Evolutionary conservation across 1,140 invertebrate genomes (phyloP).

Genomic region (Littorina saxatilis): DNA sequence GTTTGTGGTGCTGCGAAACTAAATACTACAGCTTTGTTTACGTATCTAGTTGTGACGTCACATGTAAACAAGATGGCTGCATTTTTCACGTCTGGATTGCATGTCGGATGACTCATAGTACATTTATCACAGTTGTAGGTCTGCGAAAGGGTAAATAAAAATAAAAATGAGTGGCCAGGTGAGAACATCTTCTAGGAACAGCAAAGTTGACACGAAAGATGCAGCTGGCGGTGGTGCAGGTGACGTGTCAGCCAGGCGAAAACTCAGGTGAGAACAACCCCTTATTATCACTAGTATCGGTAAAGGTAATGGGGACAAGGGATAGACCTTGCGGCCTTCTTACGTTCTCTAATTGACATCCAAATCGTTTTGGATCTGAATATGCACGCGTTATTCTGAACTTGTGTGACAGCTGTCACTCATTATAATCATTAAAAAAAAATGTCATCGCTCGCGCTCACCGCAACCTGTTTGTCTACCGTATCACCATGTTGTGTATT

Average conservation of each 20-base stretch:
- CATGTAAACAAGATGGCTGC: constrained; percentile 34
- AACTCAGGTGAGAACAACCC: not conserved
- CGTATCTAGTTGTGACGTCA: constrained; percentile 27
- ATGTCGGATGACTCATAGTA: too few species aligned
- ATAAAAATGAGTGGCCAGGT: not conserved
- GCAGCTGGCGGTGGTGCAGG: not conserved
- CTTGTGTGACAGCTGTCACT: not conserved
- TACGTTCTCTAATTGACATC: too few species aligned
- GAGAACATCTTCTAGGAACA: not conserved
- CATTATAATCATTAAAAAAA: not conserved
- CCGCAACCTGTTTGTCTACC: too few species aligned
- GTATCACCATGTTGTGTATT: too few species aligned
- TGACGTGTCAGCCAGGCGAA: constrained; percentile 1
- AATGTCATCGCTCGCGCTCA: too few species aligned
- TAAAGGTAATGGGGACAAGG: too few species aligned
- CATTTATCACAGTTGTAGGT: not conserved
- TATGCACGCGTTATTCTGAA: too few species aligned
- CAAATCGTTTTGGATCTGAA: too few species aligned
- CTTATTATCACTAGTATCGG: too few species aligned
- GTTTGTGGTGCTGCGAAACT: too few species aligned
- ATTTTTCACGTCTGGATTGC: not conserved
- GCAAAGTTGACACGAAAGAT: not conserved
- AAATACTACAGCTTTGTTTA: not conserved
- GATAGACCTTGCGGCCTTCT: too few species aligned
- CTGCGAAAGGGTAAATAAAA: not conserved